Percentiles rank a stretch among this genome's conserved stretches.
These are phyloP conservation scores for Sinosuthora webbiana DNA, from an alignment of 2,113 vertebrate species.

Conservation along the genomic window DNA sequence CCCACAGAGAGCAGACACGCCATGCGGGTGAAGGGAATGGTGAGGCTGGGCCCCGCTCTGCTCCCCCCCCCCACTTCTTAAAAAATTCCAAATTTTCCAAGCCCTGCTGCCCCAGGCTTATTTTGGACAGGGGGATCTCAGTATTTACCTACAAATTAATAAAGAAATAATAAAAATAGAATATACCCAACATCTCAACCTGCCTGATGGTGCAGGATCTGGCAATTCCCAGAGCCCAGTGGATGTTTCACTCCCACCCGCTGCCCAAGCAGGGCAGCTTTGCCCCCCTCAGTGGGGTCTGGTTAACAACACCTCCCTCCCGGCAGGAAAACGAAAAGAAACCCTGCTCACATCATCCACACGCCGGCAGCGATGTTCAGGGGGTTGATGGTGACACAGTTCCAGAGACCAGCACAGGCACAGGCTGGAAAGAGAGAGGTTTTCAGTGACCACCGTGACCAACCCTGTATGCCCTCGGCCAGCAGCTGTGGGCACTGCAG, in stretches of 20 bases:
- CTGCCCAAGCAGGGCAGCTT: background rate
- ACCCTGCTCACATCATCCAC: conserved; percentile 95
- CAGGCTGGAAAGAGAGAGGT: conserved; percentile 78
- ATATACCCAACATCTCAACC: background rate
- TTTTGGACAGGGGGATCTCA: background rate
- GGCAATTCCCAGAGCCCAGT: background rate
- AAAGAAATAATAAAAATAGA: background rate
- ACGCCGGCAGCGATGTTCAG: conserved; percentile 93
- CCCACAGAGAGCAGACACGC: rapidly evolving
- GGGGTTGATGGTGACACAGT: conserved; percentile 91
- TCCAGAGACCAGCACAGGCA: conserved; percentile 88
- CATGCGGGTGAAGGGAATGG: rapidly evolving
- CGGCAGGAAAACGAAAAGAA: background rate
- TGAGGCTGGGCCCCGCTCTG: rapidly evolving
- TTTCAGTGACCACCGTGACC: background rate
- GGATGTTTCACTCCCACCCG: rapidly evolving
- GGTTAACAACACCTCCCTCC: background rate
- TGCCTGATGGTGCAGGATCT: rapidly evolving
- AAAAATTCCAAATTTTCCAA: background rate
- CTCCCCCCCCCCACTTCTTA: rapidly evolving
- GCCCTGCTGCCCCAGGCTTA: background rate
- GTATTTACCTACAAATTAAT: background rate
- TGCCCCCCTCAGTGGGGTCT: background rate
- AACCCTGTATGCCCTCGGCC: rapidly evolving
- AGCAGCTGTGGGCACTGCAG: background rate